Percentiles rank a stretch among this genome's conserved stretches.
phyloP scores from a whole-genome alignment of 2,888 invertebrate species.

The Lottia gigantea region DNA sequence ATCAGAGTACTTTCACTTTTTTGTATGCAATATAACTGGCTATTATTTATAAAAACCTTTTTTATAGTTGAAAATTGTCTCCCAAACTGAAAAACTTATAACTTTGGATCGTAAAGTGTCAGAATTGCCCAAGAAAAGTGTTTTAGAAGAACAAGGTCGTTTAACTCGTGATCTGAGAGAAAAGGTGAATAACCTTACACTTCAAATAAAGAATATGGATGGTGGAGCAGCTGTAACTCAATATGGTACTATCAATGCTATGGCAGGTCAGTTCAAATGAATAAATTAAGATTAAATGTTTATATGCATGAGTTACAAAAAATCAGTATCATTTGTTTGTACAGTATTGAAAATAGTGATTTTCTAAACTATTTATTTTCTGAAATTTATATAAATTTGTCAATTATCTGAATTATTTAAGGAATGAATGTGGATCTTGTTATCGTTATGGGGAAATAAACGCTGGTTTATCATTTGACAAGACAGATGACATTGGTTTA shows the following conservation, averaged over 20 bases:
- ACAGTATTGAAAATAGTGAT: too few relatives aligned
- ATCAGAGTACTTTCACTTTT: too few relatives aligned
- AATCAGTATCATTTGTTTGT: too few relatives aligned
- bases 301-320: too few relatives aligned
- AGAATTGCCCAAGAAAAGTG: constrained; percentile 34
- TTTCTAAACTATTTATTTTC: too few relatives aligned
- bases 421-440: too few relatives aligned
- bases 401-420: too few relatives aligned
- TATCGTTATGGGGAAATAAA: too few relatives aligned
- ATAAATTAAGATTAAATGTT: background rate
- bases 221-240: constrained; percentile 14
- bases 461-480: too few relatives aligned
- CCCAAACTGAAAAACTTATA: constrained; percentile 40
- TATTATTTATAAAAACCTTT: background rate
- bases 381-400: too few relatives aligned
- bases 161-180: constrained; percentile 34
- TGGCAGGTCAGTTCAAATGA: constrained; percentile 12
- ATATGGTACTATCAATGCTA: constrained; percentile 14
- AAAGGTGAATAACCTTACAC: constrained; percentile 29
- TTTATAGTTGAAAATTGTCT: constrained; percentile 39
- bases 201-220: constrained; percentile 35
- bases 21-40: too few relatives aligned
- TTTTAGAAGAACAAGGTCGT: constrained; percentile 36
- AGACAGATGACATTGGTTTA: too few relatives aligned
- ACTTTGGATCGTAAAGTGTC: constrained; percentile 37